Conservation (phyloP, 92 coral and sea anemone species). For the Phenganax stokvisi region DNA sequence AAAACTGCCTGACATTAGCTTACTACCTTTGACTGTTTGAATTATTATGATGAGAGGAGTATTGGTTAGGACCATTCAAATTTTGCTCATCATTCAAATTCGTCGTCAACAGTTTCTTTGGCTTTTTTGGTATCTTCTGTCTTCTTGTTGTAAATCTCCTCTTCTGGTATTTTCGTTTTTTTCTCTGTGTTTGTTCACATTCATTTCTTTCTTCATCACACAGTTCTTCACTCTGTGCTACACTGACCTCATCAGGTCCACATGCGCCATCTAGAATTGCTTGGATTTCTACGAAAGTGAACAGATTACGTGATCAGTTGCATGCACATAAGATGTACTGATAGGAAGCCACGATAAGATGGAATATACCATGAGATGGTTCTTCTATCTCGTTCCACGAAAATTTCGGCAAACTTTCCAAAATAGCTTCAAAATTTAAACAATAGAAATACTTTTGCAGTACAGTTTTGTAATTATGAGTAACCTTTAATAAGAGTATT, state of each 20-base stretch:
- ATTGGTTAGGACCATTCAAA: neutral
- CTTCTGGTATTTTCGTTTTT: conserved; percentile 8
- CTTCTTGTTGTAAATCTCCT: neutral
- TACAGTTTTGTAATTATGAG: neutral
- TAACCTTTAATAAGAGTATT: neutral
- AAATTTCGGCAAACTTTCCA: conserved; percentile 12
- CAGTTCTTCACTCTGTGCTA: neutral
- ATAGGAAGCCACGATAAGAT: neutral
- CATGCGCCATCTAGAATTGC: conserved; percentile 9
- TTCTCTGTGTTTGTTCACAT: neutral
- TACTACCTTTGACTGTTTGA: neutral
- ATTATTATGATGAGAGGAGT: neutral
- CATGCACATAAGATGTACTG: neutral
- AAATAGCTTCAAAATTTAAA: conserved; percentile 10
- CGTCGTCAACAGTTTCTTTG: neutral
- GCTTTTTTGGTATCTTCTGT: conserved; percentile 2
- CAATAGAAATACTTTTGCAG: neutral
- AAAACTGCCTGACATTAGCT: neutral
- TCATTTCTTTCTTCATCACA: neutral
- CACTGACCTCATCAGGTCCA: neutral
- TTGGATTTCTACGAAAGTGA: conserved; percentile 17
- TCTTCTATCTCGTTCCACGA: conserved; percentile 22
- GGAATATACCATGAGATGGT: conserved; percentile 8
- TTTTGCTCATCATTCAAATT: neutral
- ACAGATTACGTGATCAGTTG: too few species aligned